phyloP scores from a whole-genome alignment of 64 coral and sea anemone genomes.

The Porites lutea region DNA sequence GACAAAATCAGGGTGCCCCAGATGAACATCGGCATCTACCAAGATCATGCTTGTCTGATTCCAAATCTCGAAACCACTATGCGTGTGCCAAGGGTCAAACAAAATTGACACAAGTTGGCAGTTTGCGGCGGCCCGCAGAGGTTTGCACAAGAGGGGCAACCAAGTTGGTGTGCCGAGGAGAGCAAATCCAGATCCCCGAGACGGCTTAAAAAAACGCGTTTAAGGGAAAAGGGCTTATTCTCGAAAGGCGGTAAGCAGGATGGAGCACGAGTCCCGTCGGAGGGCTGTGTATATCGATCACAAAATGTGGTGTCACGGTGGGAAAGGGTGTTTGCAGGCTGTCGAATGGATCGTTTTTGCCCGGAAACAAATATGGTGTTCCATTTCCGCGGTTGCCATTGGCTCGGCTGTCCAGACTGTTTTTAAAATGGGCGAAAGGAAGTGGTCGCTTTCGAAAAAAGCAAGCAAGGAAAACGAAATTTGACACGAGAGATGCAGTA shows the following conservation, averaged over 20 bases:
- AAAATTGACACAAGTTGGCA: neutral
- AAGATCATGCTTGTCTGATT: too few relatives aligned
- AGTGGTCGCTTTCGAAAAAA: neutral
- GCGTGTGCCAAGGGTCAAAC: neutral
- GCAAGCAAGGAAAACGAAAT: neutral
- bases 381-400: conserved; percentile 6
- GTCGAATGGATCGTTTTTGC: neutral
- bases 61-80: too few relatives aligned
- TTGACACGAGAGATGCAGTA: neutral
- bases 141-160: neutral
- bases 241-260: neutral
- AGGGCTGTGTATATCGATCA: neutral
- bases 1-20: too few relatives aligned
- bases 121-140: neutral
- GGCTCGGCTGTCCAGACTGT: neutral
- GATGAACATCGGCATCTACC: too few relatives aligned
- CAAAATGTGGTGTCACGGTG: neutral
- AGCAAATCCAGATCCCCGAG: neutral
- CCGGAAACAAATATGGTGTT: neutral
- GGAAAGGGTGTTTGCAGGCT: neutral
- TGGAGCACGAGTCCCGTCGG: neutral
- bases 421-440: neutral
- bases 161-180: neutral
- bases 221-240: neutral
- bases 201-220: neutral